Evolutionary conservation across 2,888 invertebrate species (phyloP), one percentile per base, ranked within the genome.

Genomic region (Salticus scenicus): DNA sequence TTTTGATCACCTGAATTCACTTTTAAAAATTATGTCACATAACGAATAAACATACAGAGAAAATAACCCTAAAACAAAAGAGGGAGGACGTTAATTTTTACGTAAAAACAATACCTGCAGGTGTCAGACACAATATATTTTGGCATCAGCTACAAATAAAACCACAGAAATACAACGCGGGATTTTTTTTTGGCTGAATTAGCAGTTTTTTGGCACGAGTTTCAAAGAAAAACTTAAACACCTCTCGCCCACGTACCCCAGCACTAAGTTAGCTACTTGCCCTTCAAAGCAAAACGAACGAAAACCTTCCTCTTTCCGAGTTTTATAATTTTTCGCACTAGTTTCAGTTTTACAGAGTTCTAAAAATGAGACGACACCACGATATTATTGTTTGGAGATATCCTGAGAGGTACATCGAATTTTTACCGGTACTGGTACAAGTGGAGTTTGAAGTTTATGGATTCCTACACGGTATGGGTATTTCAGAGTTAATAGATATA

Each of bases 401-500:
- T 5, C 79, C 79, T n/a, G 14, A 78, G n/a, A 76, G 77, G 28
- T 33, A 28, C 10, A 27, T 42, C 27, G 28, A 8, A 0, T 10
- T n/a, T 37, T 17, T 41, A 14, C 66, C 78, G 10, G 70, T 85
- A 8, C 41, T 85, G 51, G 79, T 80, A n/a, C 79, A 79, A 30
- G 79, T 85, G 31, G 79, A 85, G 30, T 85, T 85, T 33, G 85
- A 85, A 74, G 85, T 85, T 1, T 85, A 75, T 28, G 85, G 85
- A 10, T 79, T 75, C n/a, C 31, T 85, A 51, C 79, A 77, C 42
- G 85, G 85, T 85, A 33, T 0, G 77, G 33, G 17, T 47, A 12
- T 37, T 37, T 37, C 7, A n/a, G n/a, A 8, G 37, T 37, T 37
- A 8, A 37, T 37, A 8, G 12, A 12, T 37, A 12, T 8, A 12